Evolutionary conservation across 2,888 invertebrate genomes (phyloP), one percentile per base, ranked within the genome.

Genomic region (Dioctria linearis): DNA sequence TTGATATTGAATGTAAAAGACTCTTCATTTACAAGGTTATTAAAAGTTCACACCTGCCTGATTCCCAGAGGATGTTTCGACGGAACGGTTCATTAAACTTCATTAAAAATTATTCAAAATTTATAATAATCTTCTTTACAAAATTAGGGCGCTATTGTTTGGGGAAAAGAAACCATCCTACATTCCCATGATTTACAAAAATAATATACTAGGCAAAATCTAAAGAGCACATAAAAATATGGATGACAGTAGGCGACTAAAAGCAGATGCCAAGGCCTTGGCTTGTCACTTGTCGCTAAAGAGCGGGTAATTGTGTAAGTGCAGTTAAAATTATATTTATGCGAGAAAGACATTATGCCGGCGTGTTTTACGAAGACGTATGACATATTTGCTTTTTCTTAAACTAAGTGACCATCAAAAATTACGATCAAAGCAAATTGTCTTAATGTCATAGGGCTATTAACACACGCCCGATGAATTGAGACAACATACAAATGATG

Each of bases 291-390:
- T 25, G 25, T 25, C 25, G 25, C 13, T n/a, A 4, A 6, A 8
- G 59, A 63, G 59, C 57, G 43, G 40, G 42, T 40, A 51, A 11
- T 25, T 6, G 61, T 11, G 49, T 49, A 11, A 25, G n/a, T 25
- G 61, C 46, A 49, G 43, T 76, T 63, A 46, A 42, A 63, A 63
- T 61, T 46, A 61, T 76, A 63, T 76, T 76, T 76, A 37, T 69
- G 43, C 59, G 42, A 13, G 42, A 5, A 66, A 43, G 43, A 43
- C 13, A 43, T 42, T 42, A 43, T 43, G 46, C n/a, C 46, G 43
- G 3, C 61, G 37, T 76, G 43, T 73, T 37, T 4, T 73, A 13
- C 73, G 57, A 3, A 25, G 25, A 25, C 25, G 25, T 1, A 25
- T 25, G 25, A 25, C 25, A 1, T 25, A 25, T 25, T 25, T 25